Conservation (phyloP, 2,113 vertebrate species). For the Caretta caretta region DNA sequence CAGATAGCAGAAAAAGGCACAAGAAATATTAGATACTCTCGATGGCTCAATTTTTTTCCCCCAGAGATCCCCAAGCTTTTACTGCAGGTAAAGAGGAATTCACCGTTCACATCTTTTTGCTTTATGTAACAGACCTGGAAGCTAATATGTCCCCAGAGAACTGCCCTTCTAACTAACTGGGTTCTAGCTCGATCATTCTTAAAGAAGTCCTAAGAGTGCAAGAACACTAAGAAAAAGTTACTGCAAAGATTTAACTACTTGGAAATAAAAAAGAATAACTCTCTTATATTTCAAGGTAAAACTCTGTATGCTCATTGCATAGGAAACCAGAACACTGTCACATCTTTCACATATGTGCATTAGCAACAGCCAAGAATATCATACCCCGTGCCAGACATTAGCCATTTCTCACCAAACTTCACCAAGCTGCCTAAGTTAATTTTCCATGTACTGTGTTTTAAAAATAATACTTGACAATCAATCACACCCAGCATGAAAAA, state of each 20-base stretch:
- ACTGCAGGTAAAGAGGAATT: not conserved
- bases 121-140: not conserved
- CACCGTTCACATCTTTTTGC: conserved; percentile 58
- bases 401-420: conserved; percentile 38
- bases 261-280: fast-evolving
- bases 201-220: not conserved
- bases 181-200: conserved; percentile 32
- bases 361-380: conserved; percentile 10
- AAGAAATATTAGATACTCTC: conserved; percentile 18
- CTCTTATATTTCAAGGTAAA: not conserved
- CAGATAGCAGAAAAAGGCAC: not conserved
- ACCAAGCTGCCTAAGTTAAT: conserved; percentile 56
- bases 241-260: not conserved
- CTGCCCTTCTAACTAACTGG: not conserved
- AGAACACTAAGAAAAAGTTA: not conserved
- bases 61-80: not conserved
- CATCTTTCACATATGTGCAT: not conserved
- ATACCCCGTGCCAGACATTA: conserved; percentile 55
- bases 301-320: not conserved
- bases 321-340: conserved; percentile 11
- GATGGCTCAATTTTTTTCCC: not conserved
- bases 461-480: conserved; percentile 41
- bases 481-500: not conserved
- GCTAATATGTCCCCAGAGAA: not conserved
- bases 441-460: conserved; percentile 27